phyloP scores from a whole-genome alignment of 1,140 invertebrate species.

The Globodera rostochiensis region DNA sequence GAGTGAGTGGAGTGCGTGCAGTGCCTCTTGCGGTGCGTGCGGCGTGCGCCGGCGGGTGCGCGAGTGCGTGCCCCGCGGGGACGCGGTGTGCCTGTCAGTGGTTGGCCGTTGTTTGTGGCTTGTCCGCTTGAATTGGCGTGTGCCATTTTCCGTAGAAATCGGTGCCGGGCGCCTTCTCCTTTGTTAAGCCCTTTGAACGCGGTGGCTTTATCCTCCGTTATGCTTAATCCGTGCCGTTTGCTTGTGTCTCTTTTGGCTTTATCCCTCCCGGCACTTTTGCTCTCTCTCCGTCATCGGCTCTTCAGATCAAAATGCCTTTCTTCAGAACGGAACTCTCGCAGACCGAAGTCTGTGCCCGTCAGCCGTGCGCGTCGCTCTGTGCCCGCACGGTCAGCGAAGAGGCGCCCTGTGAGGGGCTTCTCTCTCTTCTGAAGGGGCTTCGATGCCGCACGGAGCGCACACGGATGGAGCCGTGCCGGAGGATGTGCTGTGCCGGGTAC shows the following conservation, averaged over 20 bases:
- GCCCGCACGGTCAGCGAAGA: conserved; percentile 51
- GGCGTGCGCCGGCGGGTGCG: conserved; percentile 53
- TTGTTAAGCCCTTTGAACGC: too few relatives aligned
- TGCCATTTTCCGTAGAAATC: background rate
- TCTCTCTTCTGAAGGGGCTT: conserved; percentile 51
- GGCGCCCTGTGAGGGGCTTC: conserved; percentile 49
- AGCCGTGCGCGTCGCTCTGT: conserved; percentile 61
- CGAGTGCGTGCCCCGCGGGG: conserved; percentile 46
- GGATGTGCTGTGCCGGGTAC: conserved; percentile 56
- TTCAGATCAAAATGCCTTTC: too few relatives aligned
- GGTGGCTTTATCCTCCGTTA: background rate
- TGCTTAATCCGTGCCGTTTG: conserved; percentile 35
- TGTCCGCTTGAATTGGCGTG: background rate
- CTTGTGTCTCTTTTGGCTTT: background rate
- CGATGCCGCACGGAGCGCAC: conserved; percentile 53
- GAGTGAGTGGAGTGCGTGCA: conserved; percentile 56
- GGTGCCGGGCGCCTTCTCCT: too few relatives aligned
- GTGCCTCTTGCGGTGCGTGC: conserved; percentile 60
- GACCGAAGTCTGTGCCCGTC: conserved; percentile 58
- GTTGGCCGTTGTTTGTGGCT: background rate
- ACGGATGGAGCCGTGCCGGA: conserved; percentile 51
- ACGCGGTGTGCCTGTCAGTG: conserved; percentile 58
- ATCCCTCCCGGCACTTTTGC: background rate
- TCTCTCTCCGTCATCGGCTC: too few relatives aligned
- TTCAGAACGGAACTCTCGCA: conserved; percentile 57